phyloP scores from a whole-genome alignment of 2,797 vertebrate genomes.

The Poliocrania exsul region DNA sequence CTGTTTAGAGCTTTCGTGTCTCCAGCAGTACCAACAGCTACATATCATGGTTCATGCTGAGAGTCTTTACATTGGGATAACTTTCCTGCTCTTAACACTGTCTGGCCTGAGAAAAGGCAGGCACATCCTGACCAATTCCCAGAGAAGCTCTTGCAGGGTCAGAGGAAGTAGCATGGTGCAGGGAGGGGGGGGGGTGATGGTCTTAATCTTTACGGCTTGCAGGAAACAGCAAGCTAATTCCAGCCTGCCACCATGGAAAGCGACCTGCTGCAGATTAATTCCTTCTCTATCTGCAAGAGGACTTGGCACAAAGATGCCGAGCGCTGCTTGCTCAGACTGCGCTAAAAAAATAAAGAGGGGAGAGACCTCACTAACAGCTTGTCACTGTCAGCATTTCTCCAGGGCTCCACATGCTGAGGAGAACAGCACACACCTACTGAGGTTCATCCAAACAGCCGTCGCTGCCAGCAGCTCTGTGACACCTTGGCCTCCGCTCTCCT shows the following conservation, averaged over 20 bases:
- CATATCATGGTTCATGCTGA: fast-evolving
- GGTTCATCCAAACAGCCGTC: not conserved
- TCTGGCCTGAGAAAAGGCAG: slow-evolving; percentile 51
- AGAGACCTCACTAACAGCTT: not conserved
- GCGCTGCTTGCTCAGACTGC: fast-evolving
- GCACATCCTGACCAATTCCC: slow-evolving; percentile 45
- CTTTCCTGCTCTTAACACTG: not conserved
- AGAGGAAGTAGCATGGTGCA: slow-evolving; percentile 43
- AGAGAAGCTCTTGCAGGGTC: slow-evolving; percentile 42
- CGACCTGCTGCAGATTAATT: slow-evolving; percentile 20
- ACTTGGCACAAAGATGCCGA: not conserved
- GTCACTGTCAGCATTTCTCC: not conserved
- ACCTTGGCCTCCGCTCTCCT: fast-evolving
- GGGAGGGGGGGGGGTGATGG: not conserved
- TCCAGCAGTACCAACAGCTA: not conserved
- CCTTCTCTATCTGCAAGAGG: not conserved
- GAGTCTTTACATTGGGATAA: not conserved
- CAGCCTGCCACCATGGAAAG: not conserved
- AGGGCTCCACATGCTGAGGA: not conserved
- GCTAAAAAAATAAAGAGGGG: not conserved
- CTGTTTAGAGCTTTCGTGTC: not conserved
- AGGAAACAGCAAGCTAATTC: slow-evolving; percentile 55
- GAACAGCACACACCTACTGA: not conserved
- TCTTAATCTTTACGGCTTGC: slow-evolving; percentile 47
- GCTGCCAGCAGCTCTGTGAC: not conserved